Conservation (phyloP, 2,888 invertebrate species). For the Keiferia lycopersicella region DNA sequence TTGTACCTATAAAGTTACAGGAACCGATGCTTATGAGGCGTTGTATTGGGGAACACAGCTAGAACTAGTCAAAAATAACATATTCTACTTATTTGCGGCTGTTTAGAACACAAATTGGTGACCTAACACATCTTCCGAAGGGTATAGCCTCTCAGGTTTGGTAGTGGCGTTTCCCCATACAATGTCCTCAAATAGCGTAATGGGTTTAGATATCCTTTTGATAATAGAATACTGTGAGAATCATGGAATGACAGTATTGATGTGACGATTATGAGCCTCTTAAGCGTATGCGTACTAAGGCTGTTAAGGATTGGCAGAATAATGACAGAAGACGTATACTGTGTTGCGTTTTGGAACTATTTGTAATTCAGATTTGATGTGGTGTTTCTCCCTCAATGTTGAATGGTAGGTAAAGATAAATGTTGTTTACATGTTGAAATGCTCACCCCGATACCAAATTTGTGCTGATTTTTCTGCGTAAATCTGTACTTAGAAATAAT, state of each 20-base stretch:
- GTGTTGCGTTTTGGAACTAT: neutral
- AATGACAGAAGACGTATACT: slow-evolving; percentile 5
- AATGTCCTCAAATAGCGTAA: slow-evolving; percentile 12
- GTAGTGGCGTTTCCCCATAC: neutral
- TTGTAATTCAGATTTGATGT: neutral
- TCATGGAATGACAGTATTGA: slow-evolving; percentile 45
- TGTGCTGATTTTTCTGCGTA: neutral
- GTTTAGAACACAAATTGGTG: too few species aligned
- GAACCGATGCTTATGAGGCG: slow-evolving; percentile 16
- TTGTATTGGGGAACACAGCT: slow-evolving; percentile 5
- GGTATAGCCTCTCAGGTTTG: too few species aligned
- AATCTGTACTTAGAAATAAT: neutral
- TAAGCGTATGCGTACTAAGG: slow-evolving; percentile 49
- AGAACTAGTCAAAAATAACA: slow-evolving; percentile 8
- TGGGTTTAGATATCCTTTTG: slow-evolving; percentile 45
- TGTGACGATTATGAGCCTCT: slow-evolving; percentile 37
- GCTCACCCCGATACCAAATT: neutral
- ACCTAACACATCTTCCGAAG: too few species aligned
- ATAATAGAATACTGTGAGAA: slow-evolving; percentile 47
- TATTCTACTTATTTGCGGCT: neutral
- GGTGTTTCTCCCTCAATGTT: neutral
- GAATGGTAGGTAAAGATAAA: neutral
- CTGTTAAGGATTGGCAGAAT: slow-evolving; percentile 25
- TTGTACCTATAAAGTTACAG: slow-evolving; percentile 27
- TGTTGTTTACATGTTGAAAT: neutral